Evolutionary conservation across 2,797 vertebrate genomes (phyloP).

Genomic region (Schizothorax lantsangensis): DNA sequence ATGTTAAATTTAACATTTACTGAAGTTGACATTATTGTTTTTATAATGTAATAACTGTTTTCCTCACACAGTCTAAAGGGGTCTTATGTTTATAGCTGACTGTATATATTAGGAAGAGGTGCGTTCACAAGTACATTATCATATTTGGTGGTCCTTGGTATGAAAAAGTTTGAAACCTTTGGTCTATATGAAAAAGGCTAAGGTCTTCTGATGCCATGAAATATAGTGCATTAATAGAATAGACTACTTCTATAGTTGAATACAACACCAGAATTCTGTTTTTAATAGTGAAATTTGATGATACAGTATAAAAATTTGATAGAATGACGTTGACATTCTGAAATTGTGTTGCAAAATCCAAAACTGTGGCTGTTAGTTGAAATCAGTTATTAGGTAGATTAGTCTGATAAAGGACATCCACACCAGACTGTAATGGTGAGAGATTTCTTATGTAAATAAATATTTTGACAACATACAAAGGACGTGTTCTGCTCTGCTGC

Average conservation of each 20-base stretch:
- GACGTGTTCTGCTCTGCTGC: not conserved
- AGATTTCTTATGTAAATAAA: not conserved
- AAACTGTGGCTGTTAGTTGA: not conserved
- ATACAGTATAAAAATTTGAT: not conserved
- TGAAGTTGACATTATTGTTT: not conserved
- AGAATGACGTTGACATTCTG: not conserved
- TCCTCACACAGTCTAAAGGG: not conserved
- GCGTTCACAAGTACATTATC: not conserved
- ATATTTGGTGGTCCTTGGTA: not conserved
- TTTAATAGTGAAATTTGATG: not conserved
- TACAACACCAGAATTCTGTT: not conserved
- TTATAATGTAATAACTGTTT: not conserved
- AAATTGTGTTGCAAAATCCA: not conserved
- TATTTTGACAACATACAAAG: slow-evolving; percentile 13
- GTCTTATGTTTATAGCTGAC: not conserved
- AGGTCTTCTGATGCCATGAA: not conserved
- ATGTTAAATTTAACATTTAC: not conserved
- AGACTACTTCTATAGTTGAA: not conserved
- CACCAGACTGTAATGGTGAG: slow-evolving; percentile 2
- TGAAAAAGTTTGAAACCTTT: not conserved
- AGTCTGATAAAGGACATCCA: not conserved
- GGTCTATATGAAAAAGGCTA: not conserved
- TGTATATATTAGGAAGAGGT: not conserved
- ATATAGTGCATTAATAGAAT: not conserved
- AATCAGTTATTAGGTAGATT: not conserved